Percentiles rank a stretch among this genome's conserved stretches.
phyloP scores from a whole-genome alignment of 2,888 invertebrate genomes.

The Acleris holmiana region DNA sequence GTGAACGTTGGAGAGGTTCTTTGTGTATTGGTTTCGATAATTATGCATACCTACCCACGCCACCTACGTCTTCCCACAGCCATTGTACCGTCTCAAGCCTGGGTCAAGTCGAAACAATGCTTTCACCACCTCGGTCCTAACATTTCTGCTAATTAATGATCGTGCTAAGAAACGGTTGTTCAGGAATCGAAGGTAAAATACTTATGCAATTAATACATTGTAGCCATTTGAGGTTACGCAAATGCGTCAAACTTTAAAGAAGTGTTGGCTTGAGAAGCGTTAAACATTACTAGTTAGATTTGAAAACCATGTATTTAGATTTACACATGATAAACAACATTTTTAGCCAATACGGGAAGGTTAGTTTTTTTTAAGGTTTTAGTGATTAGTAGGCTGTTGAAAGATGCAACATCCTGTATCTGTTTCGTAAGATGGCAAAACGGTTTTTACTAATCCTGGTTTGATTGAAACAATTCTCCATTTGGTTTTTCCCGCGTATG shows the following conservation, averaged over 20 bases:
- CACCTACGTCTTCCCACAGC: constrained; percentile 67
- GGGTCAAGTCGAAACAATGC: constrained; percentile 64
- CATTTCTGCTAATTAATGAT: constrained; percentile 70
- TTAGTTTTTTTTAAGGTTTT: too few relatives aligned
- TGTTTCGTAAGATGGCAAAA: too few relatives aligned
- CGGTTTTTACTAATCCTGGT: too few relatives aligned
- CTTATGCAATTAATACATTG: constrained; percentile 40
- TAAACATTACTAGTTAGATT: too few relatives aligned
- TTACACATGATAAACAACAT: too few relatives aligned
- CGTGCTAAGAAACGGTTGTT: constrained; percentile 48
- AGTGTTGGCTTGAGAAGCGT: neutral
- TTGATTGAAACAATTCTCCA: neutral
- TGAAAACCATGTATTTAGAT: too few relatives aligned
- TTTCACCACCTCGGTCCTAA: constrained; percentile 64
- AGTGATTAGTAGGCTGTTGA: too few relatives aligned
- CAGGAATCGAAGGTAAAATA: constrained; percentile 41
- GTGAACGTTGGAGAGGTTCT: constrained; percentile 44
- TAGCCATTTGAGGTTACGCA: constrained; percentile 28
- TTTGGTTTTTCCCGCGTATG: neutral
- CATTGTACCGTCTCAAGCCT: constrained; percentile 48
- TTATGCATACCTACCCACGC: constrained; percentile 62
- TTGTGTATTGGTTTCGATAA: constrained; percentile 51
- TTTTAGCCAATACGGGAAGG: too few relatives aligned
- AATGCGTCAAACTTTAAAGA: constrained; percentile 13
- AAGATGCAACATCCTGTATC: too few relatives aligned